Conservation (phyloP, 2,113 vertebrate genomes). For the Camelus dromedarius region DNA sequence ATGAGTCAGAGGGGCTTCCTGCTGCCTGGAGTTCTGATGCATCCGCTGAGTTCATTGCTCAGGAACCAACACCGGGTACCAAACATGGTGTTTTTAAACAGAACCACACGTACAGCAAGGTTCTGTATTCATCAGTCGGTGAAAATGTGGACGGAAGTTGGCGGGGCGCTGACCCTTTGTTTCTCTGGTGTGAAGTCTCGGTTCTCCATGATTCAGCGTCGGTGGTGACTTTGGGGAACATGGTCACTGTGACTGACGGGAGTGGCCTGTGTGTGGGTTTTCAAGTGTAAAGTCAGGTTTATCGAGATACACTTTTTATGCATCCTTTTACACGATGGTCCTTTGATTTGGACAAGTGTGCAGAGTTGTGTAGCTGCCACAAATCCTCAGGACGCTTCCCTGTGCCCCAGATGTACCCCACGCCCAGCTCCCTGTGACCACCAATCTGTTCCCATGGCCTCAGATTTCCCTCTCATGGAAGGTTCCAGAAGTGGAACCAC, state of each 20-base stretch:
- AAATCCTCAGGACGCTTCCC: no score
- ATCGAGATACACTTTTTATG: fast-evolving
- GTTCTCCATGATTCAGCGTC: background rate
- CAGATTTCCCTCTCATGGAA: background rate
- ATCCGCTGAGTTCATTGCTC: no score
- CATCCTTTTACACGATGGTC: fast-evolving
- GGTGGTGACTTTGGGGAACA: no score
- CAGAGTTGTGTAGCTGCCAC: background rate
- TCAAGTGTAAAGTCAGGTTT: fast-evolving
- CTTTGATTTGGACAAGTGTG: background rate
- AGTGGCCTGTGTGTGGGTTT: background rate
- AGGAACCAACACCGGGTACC: background rate
- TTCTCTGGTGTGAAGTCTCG: no score
- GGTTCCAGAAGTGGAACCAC: no score
- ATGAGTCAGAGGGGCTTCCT: no score
- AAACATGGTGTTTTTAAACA: background rate
- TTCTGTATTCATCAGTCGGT: background rate
- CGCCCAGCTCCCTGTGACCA: no score
- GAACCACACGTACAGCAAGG: background rate
- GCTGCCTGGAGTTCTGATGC: no score
- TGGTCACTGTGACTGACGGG: fast-evolving
- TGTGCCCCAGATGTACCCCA: background rate
- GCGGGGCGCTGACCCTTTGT: background rate
- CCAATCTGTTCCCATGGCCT: fast-evolving
- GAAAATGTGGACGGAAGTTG: background rate